Evolutionary conservation across 2,797 vertebrate species (phyloP), one percentile per base, ranked within the genome.

Genomic region (Myotis planiceps): DNA sequence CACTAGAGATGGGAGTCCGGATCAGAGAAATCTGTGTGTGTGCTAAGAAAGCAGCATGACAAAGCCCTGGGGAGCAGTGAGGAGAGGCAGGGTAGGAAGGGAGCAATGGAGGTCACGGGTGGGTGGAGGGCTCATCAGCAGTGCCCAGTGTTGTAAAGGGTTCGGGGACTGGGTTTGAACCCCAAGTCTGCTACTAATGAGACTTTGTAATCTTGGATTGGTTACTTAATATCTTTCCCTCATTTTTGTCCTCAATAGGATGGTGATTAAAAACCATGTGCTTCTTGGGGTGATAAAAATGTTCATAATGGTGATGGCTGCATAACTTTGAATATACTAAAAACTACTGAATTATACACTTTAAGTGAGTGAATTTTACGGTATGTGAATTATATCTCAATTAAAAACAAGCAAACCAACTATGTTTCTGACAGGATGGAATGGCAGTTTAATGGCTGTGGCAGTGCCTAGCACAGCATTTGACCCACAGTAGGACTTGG

Each of bases 321-420:
- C 12, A 49, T 25, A 89, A 69, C 65, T 92, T 21, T 47, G 49
- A 94, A 55, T 92, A 37, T 45, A 18, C 51, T 47, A 49, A 92
- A 88, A 84, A 10, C 23, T 65, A 83, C 53, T 49, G 39, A 66
- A 63, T 39, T 88, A 14, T 37, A 80, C 29, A 58, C 23, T 88
- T 65, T 39, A 76, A 87, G 37, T 88, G 34, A 63, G 39, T 96
- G 47, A 34, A 76, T 51, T 75, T 95, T 90, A 78, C 65, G 63
- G 37, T n/a, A 25, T 14, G 7, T 80, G 55, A 94, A 74, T 92
- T 94, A 49, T 51, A 69, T 60, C 42, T 37, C 16, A 29, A 7
- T 92, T 74, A 86, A 53, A 96, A 82, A 82, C 23, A 55, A 78
- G 27, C 45, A 27, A 9, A 45, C 23, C 34, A 84, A 25, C 37